Base-by-base conservation (phyloP, 2,888 invertebrate species). In the Pocota personata region DNA sequence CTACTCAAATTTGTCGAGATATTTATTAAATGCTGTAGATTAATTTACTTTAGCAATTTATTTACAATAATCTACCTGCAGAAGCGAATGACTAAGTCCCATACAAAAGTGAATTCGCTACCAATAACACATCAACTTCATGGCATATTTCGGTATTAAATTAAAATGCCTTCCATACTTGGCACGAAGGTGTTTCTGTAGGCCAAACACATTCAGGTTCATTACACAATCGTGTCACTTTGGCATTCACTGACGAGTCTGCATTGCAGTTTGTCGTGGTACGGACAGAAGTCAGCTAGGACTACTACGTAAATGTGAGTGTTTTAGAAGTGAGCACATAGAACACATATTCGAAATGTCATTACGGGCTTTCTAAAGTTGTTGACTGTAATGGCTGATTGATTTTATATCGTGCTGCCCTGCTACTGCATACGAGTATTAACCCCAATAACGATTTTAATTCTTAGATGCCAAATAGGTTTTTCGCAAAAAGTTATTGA, bases 191-290 rank as follows among this genome's bases (percentile, higher is more conserved):
- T 79, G 57, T 40, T 77, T 72, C 72, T 79, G 79, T 71, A 78
- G 79, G 79, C 71, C 79, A 72, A 79, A 64, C 79, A 82, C 77
- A 82, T 77, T 82, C 71, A 66, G 72, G 82, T 82, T 82, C 82
- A 82, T 82, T 82, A 77, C 77, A 82, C 82, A 82, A 82, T 82
- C 77, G 64, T 82, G 82, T 77, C 82, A 82, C 71, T 77, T 50
- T 72, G 57, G 72, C 72, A 64, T 71, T 79, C 72, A 64, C 64
- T 43, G 60, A 60, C 30, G 62, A 55, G 72, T 46, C 79, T 64
- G 72, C 79, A 79, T 64, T 79, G 79, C 79, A 79, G 79, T 72
- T n/a, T 21, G 57, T 30, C 27, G 10, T 30, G 8, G 50, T 50
- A 58, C 21, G 30, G 30, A 40, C 32, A 12, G 19, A 46, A 71